Evolutionary conservation across 2,888 invertebrate genomes (phyloP).

Genomic region (Masnerella sp.): DNA sequence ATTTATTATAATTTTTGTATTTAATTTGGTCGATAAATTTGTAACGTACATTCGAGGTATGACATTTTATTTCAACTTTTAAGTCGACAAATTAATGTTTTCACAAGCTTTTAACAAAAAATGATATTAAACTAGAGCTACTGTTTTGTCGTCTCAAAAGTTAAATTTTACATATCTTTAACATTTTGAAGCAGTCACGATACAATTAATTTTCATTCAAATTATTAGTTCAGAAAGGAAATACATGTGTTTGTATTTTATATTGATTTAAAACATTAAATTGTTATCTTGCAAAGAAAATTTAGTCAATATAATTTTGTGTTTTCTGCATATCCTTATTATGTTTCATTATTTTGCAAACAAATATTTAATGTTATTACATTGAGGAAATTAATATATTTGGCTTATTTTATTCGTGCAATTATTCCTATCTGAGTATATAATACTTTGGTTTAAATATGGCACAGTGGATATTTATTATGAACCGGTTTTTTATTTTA

Average conservation of each 20-base stretch:
- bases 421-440: constrained; percentile 4
- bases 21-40: constrained; percentile 62
- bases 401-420: not conserved
- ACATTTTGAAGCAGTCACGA: not conserved
- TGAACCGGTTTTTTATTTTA: not conserved
- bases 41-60: not conserved
- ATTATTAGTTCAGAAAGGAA: constrained; percentile 7
- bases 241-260: not conserved
- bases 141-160: not conserved
- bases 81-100: not conserved
- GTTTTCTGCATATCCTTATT: too few species aligned
- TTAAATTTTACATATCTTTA: not conserved
- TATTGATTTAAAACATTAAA: too few species aligned
- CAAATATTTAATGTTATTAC: not conserved
- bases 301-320: too few species aligned
- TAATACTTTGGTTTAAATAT: constrained; percentile 13
- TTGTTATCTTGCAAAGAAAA: too few species aligned
- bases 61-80: not conserved
- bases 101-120: not conserved
- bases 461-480: constrained; percentile 4
- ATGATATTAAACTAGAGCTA: not conserved
- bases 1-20: constrained; percentile 62
- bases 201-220: constrained; percentile 14
- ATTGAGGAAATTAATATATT: not conserved
- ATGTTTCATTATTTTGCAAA: too few species aligned